A percentile compares a stretch with the other conserved stretches of the same genome.
Conservation (phyloP, 2,113 vertebrate genomes). For the Neogobius melanostomus region DNA sequence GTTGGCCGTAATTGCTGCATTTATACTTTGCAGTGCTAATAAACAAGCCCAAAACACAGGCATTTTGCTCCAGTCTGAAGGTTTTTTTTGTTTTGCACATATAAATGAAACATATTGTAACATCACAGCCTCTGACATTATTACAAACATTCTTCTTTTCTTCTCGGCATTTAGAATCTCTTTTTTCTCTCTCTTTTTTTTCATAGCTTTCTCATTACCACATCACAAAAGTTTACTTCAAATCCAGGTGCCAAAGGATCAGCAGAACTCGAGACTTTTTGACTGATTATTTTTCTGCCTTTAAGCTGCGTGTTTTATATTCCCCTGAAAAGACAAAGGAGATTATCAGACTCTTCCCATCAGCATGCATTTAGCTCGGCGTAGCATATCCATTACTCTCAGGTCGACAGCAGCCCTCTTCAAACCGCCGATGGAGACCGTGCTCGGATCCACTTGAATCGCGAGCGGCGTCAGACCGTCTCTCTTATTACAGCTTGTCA, state of each 20-base stretch:
- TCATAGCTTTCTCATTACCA: not conserved
- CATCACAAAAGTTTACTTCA: constrained; percentile 9
- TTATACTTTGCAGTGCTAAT: not conserved
- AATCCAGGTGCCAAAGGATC: constrained; percentile 10
- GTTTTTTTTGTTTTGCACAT: not conserved
- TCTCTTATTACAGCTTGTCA: constrained; percentile 51
- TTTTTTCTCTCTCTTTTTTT: not conserved
- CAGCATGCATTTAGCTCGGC: constrained; percentile 21
- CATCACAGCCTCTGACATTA: not conserved
- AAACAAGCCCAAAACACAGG: not conserved
- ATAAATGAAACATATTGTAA: not conserved
- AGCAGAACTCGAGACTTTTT: constrained; percentile 4
- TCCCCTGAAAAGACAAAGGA: constrained; percentile 1
- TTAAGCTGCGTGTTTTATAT: not conserved
- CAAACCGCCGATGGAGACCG: constrained; percentile 26
- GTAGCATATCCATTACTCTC: constrained; percentile 5
- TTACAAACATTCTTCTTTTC: not conserved
- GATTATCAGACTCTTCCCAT: not conserved
- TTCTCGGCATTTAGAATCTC: constrained; percentile 2
- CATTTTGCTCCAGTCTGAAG: not conserved
- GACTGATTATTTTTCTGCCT: not conserved
- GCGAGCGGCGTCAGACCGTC: constrained; percentile 28
- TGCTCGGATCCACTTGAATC: constrained; percentile 49
- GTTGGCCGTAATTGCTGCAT: too few species aligned
- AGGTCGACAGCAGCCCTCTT: constrained; percentile 21